Evolutionary conservation across 2,113 vertebrate genomes (phyloP).

Genomic region (Xiphophorus couchianus): DNA sequence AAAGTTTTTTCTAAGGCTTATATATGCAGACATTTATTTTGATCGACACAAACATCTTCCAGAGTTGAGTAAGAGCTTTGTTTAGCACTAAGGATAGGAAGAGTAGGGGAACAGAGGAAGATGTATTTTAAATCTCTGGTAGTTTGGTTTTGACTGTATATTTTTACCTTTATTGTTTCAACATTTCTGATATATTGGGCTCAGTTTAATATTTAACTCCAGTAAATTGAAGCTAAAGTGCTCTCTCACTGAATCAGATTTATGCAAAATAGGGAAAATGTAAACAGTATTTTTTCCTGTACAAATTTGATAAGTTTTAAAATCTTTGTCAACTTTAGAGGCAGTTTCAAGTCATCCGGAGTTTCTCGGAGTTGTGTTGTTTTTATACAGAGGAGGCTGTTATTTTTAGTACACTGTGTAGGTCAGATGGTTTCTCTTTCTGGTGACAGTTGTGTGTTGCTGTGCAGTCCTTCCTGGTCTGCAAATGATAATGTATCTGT

Average conservation of each 20-base stretch:
- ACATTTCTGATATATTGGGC: too few species aligned
- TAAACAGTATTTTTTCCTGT: too few species aligned
- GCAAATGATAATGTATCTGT: slow-evolving; percentile 35
- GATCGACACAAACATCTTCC: not conserved
- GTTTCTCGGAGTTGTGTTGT: not conserved
- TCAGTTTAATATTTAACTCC: not conserved
- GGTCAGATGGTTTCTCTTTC: not conserved
- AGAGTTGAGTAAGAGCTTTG: too few species aligned
- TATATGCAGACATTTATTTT: not conserved
- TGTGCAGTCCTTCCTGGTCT: slow-evolving; percentile 15
- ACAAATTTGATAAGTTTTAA: too few species aligned
- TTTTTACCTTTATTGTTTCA: too few species aligned
- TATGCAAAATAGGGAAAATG: not conserved
- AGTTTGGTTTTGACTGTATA: not conserved
- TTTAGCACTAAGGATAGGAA: not conserved
- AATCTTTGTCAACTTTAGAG: not conserved
- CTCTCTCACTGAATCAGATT: not conserved
- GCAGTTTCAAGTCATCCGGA: not conserved
- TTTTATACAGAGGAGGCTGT: not conserved
- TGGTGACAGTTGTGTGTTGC: not conserved
- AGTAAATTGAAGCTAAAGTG: not conserved
- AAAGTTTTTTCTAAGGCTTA: not conserved
- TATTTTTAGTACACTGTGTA: not conserved
- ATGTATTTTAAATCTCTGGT: not conserved
- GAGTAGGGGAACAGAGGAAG: not conserved